A percentile compares a stretch with the other conserved stretches of the same genome.
Evolutionary conservation across 2,797 vertebrate genomes (phyloP).

Genomic region (Pipistrellus pipistrellus): DNA sequence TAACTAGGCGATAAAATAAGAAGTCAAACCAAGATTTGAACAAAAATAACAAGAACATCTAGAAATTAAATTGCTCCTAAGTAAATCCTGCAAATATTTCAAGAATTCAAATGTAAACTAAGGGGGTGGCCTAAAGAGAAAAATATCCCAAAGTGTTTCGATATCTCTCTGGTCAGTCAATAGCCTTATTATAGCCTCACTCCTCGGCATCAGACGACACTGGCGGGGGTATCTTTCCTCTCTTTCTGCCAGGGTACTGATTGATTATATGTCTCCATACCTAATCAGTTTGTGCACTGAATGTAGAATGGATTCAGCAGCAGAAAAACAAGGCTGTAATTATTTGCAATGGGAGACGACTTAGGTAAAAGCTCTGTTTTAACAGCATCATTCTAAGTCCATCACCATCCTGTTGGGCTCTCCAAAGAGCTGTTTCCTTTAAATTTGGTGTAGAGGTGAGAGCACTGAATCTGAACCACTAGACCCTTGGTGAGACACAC

Average conservation of each 20-base stretch:
- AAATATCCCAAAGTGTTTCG: not conserved
- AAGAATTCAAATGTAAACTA: not conserved
- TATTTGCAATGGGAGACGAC: conserved; percentile 61
- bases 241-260: conserved; percentile 71
- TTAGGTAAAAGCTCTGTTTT: conserved; percentile 67
- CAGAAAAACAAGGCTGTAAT: conserved; percentile 59
- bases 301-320: conserved; percentile 73
- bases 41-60: not conserved
- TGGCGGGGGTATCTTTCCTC: conserved; percentile 59
- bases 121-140: not conserved
- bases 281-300: conserved; percentile 73
- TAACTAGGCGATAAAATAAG: not conserved
- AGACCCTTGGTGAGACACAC: not conserved
- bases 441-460: not conserved
- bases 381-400: conserved; percentile 46
- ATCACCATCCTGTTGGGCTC: not conserved
- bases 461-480: not conserved
- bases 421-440: not conserved
- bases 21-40: conserved; percentile 26
- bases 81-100: not conserved
- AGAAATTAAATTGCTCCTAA: conserved; percentile 17
- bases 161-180: not conserved
- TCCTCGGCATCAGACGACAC: not conserved
- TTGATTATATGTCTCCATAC: conserved; percentile 74
- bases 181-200: not conserved